Base-by-base conservation (phyloP, 2,797 vertebrate species). In the Thripadectes ignobilis region DNA sequence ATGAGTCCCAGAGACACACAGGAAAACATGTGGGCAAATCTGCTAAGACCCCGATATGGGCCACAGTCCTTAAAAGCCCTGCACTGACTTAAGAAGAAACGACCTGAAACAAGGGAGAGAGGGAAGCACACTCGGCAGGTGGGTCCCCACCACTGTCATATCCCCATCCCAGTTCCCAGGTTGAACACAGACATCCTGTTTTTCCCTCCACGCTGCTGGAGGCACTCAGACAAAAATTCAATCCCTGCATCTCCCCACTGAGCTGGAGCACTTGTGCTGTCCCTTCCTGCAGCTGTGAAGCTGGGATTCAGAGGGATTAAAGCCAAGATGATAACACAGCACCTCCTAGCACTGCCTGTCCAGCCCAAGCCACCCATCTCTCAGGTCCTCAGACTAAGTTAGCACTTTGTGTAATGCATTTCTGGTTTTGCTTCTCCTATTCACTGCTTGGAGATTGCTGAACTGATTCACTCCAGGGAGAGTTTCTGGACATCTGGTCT, bases 21-120 rank as follows among this genome's bases (percentile, higher is more conserved):
- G 85, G 67, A 76, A 87, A 95, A 90, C 90, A 85, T 85, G 88
- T 34, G 51, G 74, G 34, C 80, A 93, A 96, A 96, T 75, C 95
- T 94, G 92, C 89, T 95, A 94, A 96, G 89, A 90, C 82, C 71
- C 83, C 92, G 92, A 96, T 95, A 96, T 65, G 91, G 95, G 95
- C 92, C 85, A 20, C 58, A 63, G 94, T 94, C 94, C 96, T 97
- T 92, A 93, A 88, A 85, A 92, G 95, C 88, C 94, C 96, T 36
- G 71, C 0, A 0, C 27, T 0, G 26, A 86, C 85, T 87, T 93
- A 88, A 41, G 41, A 93, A 74, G 57, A 89, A 87, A 61, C 39
- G 29, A 88, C 59, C 55, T 69, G 46, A 85, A 88, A 84, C 20
- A 61, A 94, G 58, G 38, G 77, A 89, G 41, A 46, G 41, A 67